Evolutionary conservation across 2,888 invertebrate species (phyloP).

Genomic region (Stomorhina lunata): DNA sequence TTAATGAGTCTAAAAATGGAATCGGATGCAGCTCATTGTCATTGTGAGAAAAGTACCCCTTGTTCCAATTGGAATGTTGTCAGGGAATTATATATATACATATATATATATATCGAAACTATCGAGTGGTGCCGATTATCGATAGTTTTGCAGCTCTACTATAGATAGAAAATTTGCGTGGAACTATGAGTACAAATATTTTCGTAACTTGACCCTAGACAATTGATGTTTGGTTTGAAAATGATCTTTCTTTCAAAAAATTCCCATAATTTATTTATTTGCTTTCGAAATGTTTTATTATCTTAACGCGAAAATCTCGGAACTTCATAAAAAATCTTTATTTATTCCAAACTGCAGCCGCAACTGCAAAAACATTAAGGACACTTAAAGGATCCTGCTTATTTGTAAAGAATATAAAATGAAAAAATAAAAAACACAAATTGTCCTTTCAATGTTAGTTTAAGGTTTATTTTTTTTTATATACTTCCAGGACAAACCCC

Average conservation of each 20-base stretch:
- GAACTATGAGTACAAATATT: too few species aligned
- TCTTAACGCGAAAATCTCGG: conserved; percentile 39
- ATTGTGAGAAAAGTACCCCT: too few species aligned
- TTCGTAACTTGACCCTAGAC: not conserved
- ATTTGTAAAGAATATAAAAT: not conserved
- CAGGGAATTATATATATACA: too few species aligned
- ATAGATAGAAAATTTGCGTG: too few species aligned
- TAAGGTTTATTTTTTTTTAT: conserved; percentile 28
- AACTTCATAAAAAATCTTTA: not conserved
- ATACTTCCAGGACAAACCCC: conserved; percentile 8
- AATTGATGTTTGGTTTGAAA: conserved; percentile 31
- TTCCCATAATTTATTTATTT: conserved; percentile 50
- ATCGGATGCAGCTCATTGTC: too few species aligned
- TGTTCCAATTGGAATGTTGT: too few species aligned
- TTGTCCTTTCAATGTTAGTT: conserved; percentile 26
- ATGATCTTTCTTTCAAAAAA: not conserved
- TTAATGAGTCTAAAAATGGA: too few species aligned
- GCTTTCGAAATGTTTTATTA: conserved; percentile 33
- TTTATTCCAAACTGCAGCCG: conserved; percentile 14
- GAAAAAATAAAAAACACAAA: not conserved
- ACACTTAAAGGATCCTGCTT: conserved; percentile 22
- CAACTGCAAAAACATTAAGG: conserved; percentile 53
- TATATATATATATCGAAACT: too few species aligned
- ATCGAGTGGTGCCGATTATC: too few species aligned
- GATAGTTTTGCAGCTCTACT: too few species aligned